Conservation (phyloP, 2,797 vertebrate genomes). For the Xenentodon cancila region DNA sequence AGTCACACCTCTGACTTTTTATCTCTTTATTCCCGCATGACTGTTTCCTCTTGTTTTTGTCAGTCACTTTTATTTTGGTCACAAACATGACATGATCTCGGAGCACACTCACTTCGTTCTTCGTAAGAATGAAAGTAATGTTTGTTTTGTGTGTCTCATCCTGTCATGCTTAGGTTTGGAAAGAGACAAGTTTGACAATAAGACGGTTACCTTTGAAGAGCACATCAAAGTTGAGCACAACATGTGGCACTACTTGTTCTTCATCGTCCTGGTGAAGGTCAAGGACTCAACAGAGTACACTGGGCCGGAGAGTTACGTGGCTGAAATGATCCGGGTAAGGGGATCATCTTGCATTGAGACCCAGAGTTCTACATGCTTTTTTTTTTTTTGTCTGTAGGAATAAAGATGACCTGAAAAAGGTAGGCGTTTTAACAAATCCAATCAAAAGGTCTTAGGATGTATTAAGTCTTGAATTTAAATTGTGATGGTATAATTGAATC, state of each 20-base stretch:
- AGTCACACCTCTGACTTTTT: conserved; percentile 15
- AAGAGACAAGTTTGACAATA: conserved; percentile 99
- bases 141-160: conserved; percentile 13
- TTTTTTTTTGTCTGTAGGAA: neutral
- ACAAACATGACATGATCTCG: conserved; percentile 32
- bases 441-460: no score
- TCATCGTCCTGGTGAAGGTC: conserved; percentile 97
- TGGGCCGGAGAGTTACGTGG: conserved; percentile 97
- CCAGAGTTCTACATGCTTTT: neutral
- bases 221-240: conserved; percentile 99
- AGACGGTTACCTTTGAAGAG: conserved; percentile 98
- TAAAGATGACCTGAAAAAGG: neutral
- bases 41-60: conserved; percentile 45
- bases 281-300: conserved; percentile 99
- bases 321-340: conserved; percentile 97
- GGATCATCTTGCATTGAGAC: neutral
- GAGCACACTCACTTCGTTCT: conserved; percentile 33
- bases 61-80: conserved; percentile 35
- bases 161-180: conserved; percentile 86
- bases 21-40: conserved; percentile 26
- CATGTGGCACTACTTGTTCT: conserved; percentile 99
- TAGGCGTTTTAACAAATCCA: no score
- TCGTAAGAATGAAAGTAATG: conserved; percentile 33
- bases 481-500: no score
- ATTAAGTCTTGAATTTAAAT: no score